Evolutionary conservation across 2,797 vertebrate genomes (phyloP), one percentile per base, ranked within the genome.

Genomic region (Poecilia picta): DNA sequence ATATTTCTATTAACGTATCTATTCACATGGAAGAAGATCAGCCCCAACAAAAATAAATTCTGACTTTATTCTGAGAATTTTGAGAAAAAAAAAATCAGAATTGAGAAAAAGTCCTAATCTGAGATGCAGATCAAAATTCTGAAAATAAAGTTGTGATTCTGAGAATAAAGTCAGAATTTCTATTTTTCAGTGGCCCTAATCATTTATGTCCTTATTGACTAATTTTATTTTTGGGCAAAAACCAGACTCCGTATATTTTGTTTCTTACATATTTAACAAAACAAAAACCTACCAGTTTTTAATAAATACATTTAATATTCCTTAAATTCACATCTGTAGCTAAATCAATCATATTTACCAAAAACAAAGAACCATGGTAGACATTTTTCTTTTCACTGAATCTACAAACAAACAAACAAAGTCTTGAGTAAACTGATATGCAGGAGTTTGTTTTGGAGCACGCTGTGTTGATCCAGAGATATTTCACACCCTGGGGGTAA

Each of bases 401-500:
- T 39, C 31, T 25, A 4, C 4, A 15, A 64, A 74, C 16, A 43
- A 70, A 25, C 13, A 43, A 43, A 43, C 2, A 74, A 75, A 71
- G 43, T 25, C 66, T 79, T 70, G n/a, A 83, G 76, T 55, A 84
- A 82, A 75, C 70, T 66, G 43, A 86, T 82, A 90, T 81, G 72
- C 79, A 78, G 86, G 41, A 83, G 74, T 87, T 89, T 91, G 81
- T 87, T 88, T 87, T 80, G 1, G 18, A 75, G 77, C 72, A n/a
- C 64, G 28, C 66, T 62, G 74, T 88, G 86, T 89, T 89, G 80
- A 80, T 89, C 75, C 76, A 87, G 75, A 88, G 90, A 87, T 88
- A 74, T 72, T 92, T 88, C 68, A 83, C 84, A 85, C 84, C 79
- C 81, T 73, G 78, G 83, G 73, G 89, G 91, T 83, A 88, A 91